Conservation (phyloP, 2,113 vertebrate genomes). For the Paratilapia polleni region DNA sequence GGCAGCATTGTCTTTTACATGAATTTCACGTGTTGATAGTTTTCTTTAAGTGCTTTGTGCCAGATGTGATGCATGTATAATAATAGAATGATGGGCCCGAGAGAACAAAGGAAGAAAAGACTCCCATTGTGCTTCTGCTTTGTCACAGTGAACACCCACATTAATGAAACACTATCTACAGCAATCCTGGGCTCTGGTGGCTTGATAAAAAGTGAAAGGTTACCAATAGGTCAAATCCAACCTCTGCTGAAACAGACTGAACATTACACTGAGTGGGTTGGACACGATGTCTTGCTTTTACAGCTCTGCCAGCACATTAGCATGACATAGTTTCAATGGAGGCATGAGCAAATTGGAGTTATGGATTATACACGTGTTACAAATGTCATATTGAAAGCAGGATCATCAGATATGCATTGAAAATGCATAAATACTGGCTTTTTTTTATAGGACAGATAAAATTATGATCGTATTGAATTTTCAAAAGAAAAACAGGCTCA, state of each 20-base stretch:
- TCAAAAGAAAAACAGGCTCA: conserved; percentile 32
- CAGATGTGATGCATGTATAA: neutral
- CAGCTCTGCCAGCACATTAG: conserved; percentile 16
- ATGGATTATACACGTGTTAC: conserved; percentile 48
- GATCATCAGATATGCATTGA: conserved; percentile 35
- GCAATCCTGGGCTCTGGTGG: neutral
- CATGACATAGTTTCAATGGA: conserved; percentile 6
- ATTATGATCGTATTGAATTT: conserved; percentile 5
- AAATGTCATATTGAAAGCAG: conserved; percentile 19
- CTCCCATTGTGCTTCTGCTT: conserved; percentile 1
- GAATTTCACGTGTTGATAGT: neutral
- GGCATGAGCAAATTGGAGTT: conserved; percentile 20
- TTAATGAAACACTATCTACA: conserved; percentile 30
- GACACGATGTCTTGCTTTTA: conserved; percentile 29
- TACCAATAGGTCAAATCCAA: neutral
- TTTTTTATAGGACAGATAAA: conserved; percentile 33
- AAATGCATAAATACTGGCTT: conserved; percentile 34
- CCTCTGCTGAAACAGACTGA: conserved; percentile 3
- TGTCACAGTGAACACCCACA: neutral
- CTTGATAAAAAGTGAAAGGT: conserved; percentile 13
- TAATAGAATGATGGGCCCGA: neutral
- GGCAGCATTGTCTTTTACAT: conserved; percentile 37
- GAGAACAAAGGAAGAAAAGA: neutral
- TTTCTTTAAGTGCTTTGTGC: conserved; percentile 12
- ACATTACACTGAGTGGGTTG: conserved; percentile 19